These are phyloP conservation scores for Noctua janthe DNA, from an alignment of 2,888 invertebrate genomes.

Conservation along the genomic window DNA sequence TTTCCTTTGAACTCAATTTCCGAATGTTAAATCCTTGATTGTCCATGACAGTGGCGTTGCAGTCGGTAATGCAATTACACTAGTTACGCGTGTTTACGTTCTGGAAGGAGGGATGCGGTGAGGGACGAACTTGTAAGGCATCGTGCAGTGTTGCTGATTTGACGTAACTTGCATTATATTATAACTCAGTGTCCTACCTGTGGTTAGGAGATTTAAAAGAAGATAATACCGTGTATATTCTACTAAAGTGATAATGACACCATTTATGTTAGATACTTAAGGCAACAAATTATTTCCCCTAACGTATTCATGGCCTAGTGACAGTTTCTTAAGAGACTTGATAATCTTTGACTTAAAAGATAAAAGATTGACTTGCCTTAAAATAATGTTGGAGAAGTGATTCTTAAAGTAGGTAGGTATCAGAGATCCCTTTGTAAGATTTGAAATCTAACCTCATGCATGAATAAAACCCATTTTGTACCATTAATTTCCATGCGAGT, in stretches of 20 bases:
- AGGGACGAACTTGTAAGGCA: constrained; percentile 80
- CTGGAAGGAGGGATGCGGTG: constrained; percentile 74
- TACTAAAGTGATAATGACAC: neutral
- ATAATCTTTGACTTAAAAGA: neutral
- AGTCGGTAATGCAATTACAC: constrained; percentile 83
- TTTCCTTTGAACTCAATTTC: constrained; percentile 48
- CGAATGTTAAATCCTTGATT: constrained; percentile 62
- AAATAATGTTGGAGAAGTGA: neutral
- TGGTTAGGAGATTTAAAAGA: constrained; percentile 58
- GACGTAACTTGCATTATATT: constrained; percentile 60
- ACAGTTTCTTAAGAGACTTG: neutral
- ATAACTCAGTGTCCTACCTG: constrained; percentile 46
- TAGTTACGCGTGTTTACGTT: constrained; percentile 75
- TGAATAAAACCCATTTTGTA: neutral
- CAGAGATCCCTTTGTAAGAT: neutral
- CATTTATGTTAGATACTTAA: neutral
- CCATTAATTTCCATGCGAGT: neutral
- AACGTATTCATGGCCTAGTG: neutral
- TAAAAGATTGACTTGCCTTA: neutral
- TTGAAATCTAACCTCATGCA: neutral
- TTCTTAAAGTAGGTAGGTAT: neutral
- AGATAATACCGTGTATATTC: constrained; percentile 14
- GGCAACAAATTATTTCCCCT: neutral
- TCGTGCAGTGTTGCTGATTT: constrained; percentile 68
- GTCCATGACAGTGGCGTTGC: constrained; percentile 69